These are phyloP conservation scores for Drosophila longiperda DNA, from an alignment of 2,888 invertebrate genomes.

Conservation along the genomic window DNA sequence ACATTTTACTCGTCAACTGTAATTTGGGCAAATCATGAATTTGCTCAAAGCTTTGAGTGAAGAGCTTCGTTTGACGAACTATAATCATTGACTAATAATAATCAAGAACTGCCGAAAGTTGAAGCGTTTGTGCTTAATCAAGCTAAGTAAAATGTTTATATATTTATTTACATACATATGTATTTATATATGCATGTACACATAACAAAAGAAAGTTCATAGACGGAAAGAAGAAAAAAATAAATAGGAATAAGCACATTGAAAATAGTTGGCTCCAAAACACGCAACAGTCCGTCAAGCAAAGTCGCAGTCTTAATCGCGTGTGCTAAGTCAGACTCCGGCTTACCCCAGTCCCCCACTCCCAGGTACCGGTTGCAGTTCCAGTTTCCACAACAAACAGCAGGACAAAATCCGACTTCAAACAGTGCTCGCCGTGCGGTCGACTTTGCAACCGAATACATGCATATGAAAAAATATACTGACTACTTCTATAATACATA, in stretches of 20 bases:
- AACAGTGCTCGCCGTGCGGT: constrained; percentile 70
- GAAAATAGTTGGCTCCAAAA: constrained; percentile 67
- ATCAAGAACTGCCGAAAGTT: constrained; percentile 60
- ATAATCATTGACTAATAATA: constrained; percentile 74
- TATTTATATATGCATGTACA: background rate
- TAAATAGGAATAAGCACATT: constrained; percentile 46
- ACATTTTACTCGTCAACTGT: constrained; percentile 16
- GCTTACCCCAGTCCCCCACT: background rate
- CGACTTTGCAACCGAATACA: constrained; percentile 43
- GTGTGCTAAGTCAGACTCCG: constrained; percentile 28
- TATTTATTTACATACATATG: background rate
- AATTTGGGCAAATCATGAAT: constrained; percentile 53
- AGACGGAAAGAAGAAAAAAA: constrained; percentile 25
- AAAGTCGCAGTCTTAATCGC: constrained; percentile 51
- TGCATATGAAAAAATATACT: constrained; percentile 7
- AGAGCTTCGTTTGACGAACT: constrained; percentile 48
- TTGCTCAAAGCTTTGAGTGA: constrained; percentile 43
- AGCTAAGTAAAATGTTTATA: constrained; percentile 53
- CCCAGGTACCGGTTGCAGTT: constrained; percentile 27
- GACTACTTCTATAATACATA: constrained; percentile 12
- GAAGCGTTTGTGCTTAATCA: constrained; percentile 69
- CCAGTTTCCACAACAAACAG: constrained; percentile 33
- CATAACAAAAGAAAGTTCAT: constrained; percentile 2
- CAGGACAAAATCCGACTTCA: constrained; percentile 67
- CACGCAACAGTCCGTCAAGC: constrained; percentile 76